Percentiles rank a stretch among this genome's conserved stretches.
phyloP scores from a whole-genome alignment of 2,113 vertebrate genomes.

The Siniperca chuatsi region DNA sequence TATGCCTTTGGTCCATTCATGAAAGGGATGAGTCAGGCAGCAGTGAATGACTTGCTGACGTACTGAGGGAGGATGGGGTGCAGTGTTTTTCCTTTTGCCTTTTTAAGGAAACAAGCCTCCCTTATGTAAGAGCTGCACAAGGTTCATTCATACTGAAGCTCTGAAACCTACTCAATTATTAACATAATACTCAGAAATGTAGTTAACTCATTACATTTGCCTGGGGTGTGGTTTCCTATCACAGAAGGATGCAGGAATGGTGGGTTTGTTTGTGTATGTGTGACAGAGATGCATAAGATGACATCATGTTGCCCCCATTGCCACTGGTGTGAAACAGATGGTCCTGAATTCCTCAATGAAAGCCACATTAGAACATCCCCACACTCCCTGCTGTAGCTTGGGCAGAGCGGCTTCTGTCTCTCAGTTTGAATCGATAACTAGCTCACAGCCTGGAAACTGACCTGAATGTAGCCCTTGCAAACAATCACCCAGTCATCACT shows the following conservation, averaged over 20 bases:
- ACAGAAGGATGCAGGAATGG: not conserved
- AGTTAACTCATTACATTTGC: not conserved
- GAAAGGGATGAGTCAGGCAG: conserved; percentile 72
- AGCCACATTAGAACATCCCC: conserved; percentile 14
- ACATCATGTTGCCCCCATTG: conserved; percentile 46
- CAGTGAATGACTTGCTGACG: conserved; percentile 71
- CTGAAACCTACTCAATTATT: not conserved
- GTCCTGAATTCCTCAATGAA: conserved; percentile 43
- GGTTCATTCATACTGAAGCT: conserved; percentile 18
- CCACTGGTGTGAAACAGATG: conserved; percentile 46
- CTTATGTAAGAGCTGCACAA: conserved; percentile 53
- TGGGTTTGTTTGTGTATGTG: conserved; percentile 24
- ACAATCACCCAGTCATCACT: not conserved
- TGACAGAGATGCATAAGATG: conserved; percentile 51
- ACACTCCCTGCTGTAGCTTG: not conserved
- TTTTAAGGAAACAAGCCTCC: conserved; percentile 34
- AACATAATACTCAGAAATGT: not conserved
- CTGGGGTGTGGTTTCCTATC: not conserved
- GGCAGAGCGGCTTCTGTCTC: not conserved
- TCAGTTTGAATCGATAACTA: not conserved
- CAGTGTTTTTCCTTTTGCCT: conserved; percentile 54
- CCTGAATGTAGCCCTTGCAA: not conserved
- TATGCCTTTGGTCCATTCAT: conserved; percentile 67
- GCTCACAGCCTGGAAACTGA: not conserved
- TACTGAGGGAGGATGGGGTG: conserved; percentile 46